Base-by-base conservation (phyloP, 2,888 invertebrate species). In the Sturmia bella region DNA sequence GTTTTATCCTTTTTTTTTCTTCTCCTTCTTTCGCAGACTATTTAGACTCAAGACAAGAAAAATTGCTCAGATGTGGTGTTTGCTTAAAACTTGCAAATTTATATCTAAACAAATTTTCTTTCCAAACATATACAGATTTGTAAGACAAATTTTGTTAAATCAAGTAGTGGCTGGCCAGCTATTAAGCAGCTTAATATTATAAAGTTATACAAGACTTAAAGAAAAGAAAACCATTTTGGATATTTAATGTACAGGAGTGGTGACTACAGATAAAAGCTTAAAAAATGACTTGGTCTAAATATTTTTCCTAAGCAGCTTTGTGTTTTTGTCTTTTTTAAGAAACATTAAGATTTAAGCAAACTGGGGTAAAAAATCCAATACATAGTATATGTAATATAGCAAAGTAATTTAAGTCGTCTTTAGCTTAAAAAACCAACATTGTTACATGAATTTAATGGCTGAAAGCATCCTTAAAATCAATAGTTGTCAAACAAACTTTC, bases 71-170 rank as follows among this genome's bases (percentile, higher is more conserved):
- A 37, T 32, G 27, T 77, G 15, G 27, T 77, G 15, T 64, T 77
- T 64, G 77, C 48, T 77, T 70, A 64, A 56, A 56, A 64, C 56
- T 41, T 27, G 17, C 54, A 66, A 61, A 54, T 63, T 9, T 15
- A n/a, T 68, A 24, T 69, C 24, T 45, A 39, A 39, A 54, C 54
- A 77, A 63, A 63, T 64, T 63, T 63, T 13, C 17, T 57, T 27
- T 27, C 5, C 45, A 15, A 12, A 1, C 19, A 63, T 45, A 39
- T 32, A 45, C 21, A 41, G 41, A 56, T 45, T 56, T 24, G n/a
- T 59, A 50, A 21, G 37, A 39, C 9, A 17, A 19, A 45, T 3
- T 32, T 32, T 45, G 27, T 4, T 37, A 1, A 7, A 15, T 11
- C 45, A 15, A 39, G 13, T 32, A 17, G 11, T 5, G n/a, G 11